phyloP scores from a whole-genome alignment of 2,113 vertebrate genomes.

The Pagrus major region DNA sequence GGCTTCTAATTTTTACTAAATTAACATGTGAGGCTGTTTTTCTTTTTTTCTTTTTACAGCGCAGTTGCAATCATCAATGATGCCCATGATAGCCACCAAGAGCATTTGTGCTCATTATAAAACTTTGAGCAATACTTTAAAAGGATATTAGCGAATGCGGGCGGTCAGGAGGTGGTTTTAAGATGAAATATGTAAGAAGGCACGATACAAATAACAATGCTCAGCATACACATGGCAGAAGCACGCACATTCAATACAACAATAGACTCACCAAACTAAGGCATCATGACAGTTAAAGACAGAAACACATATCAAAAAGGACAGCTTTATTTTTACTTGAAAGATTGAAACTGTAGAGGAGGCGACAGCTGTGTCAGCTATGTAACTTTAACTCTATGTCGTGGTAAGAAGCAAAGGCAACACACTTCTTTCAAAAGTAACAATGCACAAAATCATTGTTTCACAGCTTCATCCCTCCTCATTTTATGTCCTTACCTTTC shows the following conservation, averaged over 20 bases:
- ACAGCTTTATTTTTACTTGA: conserved; percentile 30
- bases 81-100: neutral
- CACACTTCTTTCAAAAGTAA: neutral
- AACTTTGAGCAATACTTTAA: neutral
- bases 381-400: neutral
- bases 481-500: neutral
- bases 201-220: neutral
- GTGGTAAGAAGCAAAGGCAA: neutral
- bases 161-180: neutral
- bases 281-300: conserved; percentile 31
- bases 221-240: neutral
- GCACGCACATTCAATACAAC: neutral
- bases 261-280: conserved; percentile 19
- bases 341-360: conserved; percentile 12
- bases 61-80: neutral
- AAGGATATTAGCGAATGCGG: neutral
- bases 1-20: neutral
- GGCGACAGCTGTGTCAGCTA: conserved; percentile 13
- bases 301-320: conserved; percentile 24
- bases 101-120: neutral
- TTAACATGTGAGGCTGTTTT: neutral
- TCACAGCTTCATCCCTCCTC: neutral
- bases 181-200: neutral
- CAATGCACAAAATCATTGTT: neutral
- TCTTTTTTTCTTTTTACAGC: neutral